These are phyloP conservation scores for Palythoa grandis DNA, from an alignment of 92 coral and sea anemone species.

Conservation along the genomic window DNA sequence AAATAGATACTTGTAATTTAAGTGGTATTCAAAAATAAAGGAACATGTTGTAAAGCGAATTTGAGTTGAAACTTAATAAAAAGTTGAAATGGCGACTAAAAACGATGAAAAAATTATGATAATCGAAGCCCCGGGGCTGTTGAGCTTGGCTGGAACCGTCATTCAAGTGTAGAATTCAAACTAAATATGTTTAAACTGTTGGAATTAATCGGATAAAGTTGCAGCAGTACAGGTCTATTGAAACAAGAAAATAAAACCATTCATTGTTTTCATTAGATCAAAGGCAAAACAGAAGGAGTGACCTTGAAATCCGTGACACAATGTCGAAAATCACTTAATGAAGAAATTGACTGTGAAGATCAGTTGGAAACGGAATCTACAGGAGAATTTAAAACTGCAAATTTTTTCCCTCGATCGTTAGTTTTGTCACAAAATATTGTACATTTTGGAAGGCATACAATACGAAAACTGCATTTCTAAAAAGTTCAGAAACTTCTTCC, in stretches of 20 bases:
- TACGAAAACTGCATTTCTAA: too few relatives aligned
- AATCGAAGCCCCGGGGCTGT: too few relatives aligned
- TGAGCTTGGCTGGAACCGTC: neutral
- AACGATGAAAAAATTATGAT: too few relatives aligned
- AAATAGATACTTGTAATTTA: too few relatives aligned
- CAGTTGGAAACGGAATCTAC: slow-evolving; percentile 1
- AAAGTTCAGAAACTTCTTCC: too few relatives aligned
- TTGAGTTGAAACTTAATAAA: too few relatives aligned
- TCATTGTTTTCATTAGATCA: slow-evolving; percentile 10
- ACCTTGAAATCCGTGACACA: neutral
- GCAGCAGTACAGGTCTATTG: neutral
- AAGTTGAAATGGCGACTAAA: too few relatives aligned
- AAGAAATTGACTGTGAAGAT: neutral
- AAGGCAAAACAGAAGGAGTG: neutral
- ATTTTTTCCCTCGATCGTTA: too few relatives aligned
- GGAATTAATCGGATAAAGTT: neutral
- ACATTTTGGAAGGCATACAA: too few relatives aligned
- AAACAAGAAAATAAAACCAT: neutral
- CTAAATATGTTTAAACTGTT: neutral
- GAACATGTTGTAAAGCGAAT: too few relatives aligned
- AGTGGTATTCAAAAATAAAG: too few relatives aligned
- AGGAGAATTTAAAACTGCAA: neutral
- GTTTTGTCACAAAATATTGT: too few relatives aligned
- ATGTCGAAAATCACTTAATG: neutral
- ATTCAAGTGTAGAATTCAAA: neutral